Evolutionary conservation across 2,113 vertebrate genomes (phyloP).

Genomic region (Rousettus leschenaultii): DNA sequence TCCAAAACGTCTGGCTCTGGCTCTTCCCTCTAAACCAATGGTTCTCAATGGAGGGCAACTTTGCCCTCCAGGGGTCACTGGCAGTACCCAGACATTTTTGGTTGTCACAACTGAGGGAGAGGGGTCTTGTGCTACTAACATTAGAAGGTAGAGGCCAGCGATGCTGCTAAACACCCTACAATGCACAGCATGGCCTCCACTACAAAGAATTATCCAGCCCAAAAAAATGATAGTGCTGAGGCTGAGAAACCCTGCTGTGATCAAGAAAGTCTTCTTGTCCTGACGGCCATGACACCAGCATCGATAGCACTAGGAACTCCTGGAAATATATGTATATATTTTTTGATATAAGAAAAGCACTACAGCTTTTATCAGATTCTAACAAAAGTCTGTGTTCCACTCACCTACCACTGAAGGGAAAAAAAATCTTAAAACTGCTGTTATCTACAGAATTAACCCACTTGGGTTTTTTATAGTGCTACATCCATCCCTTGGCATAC

Average conservation of each 20-base stretch:
- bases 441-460: background rate
- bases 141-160: background rate
- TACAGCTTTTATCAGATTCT: background rate
- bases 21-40: background rate
- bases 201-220: background rate
- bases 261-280: background rate
- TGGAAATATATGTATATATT: background rate
- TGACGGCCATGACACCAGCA: background rate
- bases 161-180: background rate
- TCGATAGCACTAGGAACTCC: background rate
- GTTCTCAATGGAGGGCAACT: background rate
- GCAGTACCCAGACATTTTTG: background rate
- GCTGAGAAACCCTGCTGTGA: background rate
- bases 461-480: background rate
- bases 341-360: background rate
- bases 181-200: background rate
- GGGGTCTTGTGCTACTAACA: background rate
- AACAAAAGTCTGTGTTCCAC: background rate
- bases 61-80: background rate
- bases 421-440: background rate
- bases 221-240: background rate
- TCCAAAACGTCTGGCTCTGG: background rate
- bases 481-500: background rate
- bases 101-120: background rate
- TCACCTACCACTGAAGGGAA: background rate